These are phyloP conservation scores for Brachionus rubens DNA, from an alignment of 1,140 invertebrate species.

Conservation along the genomic window DNA sequence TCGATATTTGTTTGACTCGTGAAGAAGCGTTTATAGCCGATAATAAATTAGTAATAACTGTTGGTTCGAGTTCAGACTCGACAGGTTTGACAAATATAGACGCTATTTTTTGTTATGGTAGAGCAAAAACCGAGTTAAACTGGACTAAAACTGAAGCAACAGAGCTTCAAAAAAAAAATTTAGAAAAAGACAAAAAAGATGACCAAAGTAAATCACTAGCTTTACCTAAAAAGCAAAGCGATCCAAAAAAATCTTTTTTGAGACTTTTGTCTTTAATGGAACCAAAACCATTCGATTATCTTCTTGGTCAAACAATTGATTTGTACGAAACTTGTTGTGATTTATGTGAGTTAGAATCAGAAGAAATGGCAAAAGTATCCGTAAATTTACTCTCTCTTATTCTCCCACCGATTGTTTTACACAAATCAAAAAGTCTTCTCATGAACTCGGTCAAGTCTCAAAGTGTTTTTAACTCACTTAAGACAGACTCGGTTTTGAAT, in stretches of 20 bases:
- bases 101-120: constrained; percentile 85
- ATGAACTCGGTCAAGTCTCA: not conserved
- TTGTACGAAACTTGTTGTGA: not conserved
- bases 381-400: not conserved
- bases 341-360: not conserved
- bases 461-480: not conserved
- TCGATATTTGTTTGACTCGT: constrained; percentile 85
- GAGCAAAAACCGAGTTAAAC: constrained; percentile 89
- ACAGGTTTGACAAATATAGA: constrained; percentile 84
- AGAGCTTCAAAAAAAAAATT: constrained; percentile 67
- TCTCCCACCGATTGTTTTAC: constrained; percentile 1
- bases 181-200: constrained; percentile 18
- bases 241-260: not conserved
- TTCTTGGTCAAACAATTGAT: constrained; percentile 4
- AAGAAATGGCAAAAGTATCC: not conserved
- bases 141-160: constrained; percentile 88
- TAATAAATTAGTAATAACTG: constrained; percentile 77
- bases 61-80: constrained; percentile 80
- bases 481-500: not conserved
- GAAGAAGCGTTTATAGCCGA: constrained; percentile 90
- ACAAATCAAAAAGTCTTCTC: constrained; percentile 4
- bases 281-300: constrained; percentile 33
- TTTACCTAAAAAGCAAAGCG: not conserved
- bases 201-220: not conserved
- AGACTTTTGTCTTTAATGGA: not conserved